Base-by-base conservation (phyloP, 2,888 invertebrate genomes). In the Smittia sp. region DNA sequence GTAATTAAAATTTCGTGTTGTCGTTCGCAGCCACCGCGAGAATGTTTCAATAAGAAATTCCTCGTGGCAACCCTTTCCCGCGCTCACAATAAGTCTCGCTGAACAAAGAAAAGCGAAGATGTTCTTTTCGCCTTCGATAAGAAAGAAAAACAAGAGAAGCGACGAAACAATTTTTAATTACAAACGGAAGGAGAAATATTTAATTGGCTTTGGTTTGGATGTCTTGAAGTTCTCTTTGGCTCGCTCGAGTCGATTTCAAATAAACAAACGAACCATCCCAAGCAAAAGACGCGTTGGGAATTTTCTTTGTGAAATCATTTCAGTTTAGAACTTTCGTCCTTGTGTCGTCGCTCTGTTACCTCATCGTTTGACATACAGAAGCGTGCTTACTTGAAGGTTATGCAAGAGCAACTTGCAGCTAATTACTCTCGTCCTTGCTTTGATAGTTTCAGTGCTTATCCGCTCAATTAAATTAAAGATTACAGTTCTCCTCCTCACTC, bases 131-230 rank as follows among this genome's bases (percentile, higher is more conserved):
- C 0, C 18, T 0, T 15, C 25, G 66, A 66, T 66, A 66, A 66
- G 66, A 38, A 38, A 66, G 18, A 46, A 46, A 2, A 46, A 46
- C 46, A 38, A 38, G 11, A 6, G 38, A 38, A 38, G 11, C 11
- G 38, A 46, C 25, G 62, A 38, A 66, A 66, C 38, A 66, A 38
- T 66, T 66, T 66, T 66, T 66, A 66, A 66, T 66, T 66, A 66
- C 32, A 66, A 32, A 66, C 27, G 6, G 46, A 46, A 46, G 15
- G 46, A 54, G 41, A 68, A 68, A 68, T 41, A 68, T 68, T 68
- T 68, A 68, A 68, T 68, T 68, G 24, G 46, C 46, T 41, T 6
- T 68, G n/a, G n/a, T n/a, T n/a, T 67, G 41, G 22, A 15, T 68
- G 22, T 7, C 58, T 58, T 1, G n/a, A n/a, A 58, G 9, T 46